Conservation (phyloP, 2,113 vertebrate genomes). For the Gymnogyps californianus region DNA sequence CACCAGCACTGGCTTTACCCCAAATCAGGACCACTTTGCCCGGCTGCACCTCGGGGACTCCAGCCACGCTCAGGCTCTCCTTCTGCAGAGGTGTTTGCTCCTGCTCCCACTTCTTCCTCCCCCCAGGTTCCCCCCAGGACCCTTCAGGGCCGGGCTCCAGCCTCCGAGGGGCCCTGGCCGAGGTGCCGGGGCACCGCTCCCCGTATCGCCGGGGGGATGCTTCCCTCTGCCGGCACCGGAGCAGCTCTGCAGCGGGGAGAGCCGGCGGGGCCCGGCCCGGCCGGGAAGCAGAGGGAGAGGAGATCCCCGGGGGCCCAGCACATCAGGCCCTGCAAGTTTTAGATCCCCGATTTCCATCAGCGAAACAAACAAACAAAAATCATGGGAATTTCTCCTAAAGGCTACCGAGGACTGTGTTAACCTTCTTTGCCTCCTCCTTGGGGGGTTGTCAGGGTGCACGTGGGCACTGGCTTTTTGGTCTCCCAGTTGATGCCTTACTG, state of each 20-base stretch:
- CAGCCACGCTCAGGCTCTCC: not conserved
- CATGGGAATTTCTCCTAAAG: not conserved
- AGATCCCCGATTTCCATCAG: not conserved
- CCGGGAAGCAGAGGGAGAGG: not conserved
- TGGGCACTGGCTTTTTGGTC: not conserved
- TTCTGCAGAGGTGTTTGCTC: not conserved
- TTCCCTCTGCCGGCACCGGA: not conserved
- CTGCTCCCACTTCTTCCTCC: not conserved
- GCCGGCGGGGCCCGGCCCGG: not conserved
- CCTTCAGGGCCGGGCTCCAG: too few species aligned
- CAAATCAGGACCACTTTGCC: not conserved
- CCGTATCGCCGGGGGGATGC: not conserved
- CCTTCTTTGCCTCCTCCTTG: not conserved
- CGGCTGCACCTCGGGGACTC: not conserved
- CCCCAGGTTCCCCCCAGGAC: not conserved
- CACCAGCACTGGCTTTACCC: not conserved
- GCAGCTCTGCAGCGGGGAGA: not conserved
- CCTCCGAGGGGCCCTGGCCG: too few species aligned
- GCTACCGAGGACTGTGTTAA: not conserved
- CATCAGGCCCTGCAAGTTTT: not conserved
- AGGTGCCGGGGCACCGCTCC: not conserved
- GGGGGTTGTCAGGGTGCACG: rapidly evolving
- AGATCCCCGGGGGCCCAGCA: rapidly evolving
- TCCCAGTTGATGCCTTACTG: not conserved
- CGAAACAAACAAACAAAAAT: not conserved